phyloP scores from a whole-genome alignment of 2,888 invertebrate species.

The Thereva nobilitata region DNA sequence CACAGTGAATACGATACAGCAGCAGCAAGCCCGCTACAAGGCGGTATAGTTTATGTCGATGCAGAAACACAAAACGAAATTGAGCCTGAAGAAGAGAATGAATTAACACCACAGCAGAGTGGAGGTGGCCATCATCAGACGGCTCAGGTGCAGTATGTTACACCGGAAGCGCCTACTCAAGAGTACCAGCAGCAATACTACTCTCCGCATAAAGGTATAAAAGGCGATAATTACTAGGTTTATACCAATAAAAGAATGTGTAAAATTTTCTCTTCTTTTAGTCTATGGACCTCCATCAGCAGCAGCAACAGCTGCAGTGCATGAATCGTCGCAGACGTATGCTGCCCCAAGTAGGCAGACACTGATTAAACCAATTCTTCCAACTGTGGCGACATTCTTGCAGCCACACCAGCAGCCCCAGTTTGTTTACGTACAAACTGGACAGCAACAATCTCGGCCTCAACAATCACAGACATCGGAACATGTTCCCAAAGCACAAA shows the following conservation, averaged over 20 bases:
- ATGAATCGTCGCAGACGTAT: slow-evolving; percentile 22
- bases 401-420: slow-evolving; percentile 40
- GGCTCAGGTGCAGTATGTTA: slow-evolving; percentile 29
- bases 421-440: slow-evolving; percentile 42
- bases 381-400: slow-evolving; percentile 7
- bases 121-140: slow-evolving; percentile 6
- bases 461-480: too few species aligned
- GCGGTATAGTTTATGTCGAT: slow-evolving; percentile 34
- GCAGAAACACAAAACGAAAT: slow-evolving; percentile 13
- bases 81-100: not conserved
- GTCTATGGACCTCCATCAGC: not conserved
- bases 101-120: not conserved
- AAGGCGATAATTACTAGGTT: too few species aligned
- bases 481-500: too few species aligned
- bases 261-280: not conserved
- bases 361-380: slow-evolving; percentile 7
- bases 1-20: not conserved
- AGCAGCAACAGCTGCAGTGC: not conserved
- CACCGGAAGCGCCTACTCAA: not conserved
- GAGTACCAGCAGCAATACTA: not conserved
- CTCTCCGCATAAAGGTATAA: not conserved
- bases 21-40: not conserved
- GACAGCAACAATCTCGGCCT: slow-evolving; percentile 3
- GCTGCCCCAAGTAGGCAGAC: slow-evolving; percentile 3
- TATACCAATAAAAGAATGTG: slow-evolving; percentile 1